Base-by-base conservation (phyloP, 37 sponge, comb jelly and placozoan genomes). In the Cladorhizidae sp. region DNA sequence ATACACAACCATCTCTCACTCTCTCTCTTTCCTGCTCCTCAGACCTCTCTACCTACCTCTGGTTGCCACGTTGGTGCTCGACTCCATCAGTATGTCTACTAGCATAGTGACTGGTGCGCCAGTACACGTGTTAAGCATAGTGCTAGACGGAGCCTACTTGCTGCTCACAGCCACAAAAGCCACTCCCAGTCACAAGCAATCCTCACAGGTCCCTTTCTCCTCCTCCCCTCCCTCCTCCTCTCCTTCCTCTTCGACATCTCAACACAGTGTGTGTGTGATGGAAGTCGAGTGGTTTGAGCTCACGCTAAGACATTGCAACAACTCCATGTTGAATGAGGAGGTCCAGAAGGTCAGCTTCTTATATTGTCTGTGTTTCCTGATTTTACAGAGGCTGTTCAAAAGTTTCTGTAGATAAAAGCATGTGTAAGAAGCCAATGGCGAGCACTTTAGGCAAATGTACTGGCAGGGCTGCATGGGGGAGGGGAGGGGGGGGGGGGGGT, bases 211-310 rank as follows among this genome's bases (percentile, higher is more conserved):
- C 7, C 52, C 33, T 2, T 15, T 6, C 26, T 57, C n/a, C 40
- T 31, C 59, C 25, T 45, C 14, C 21, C 20, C 26, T 56, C 20
- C 26, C 54, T 40, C 43, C 51, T 21, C 43, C 39, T 40, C 43
- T 3, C n/a, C 23, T 12, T 40, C 38, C 6, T 2, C 20, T 2
- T 11, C 21, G 37, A 1, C 36, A n/a, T 2, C 1, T 37, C 5
- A 5, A 20, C 45, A 40, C 43, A 74, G 74, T 74, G 90, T 95
- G 70, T 92, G 93, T 89, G 96, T 92, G 64, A 40, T 89, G 79
- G 96, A 95, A 40, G 72, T 92, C 57, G 93, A 88, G 8, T 73
- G 75, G 67, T 75, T 95, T 6, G 88, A 92, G 33, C 26, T 89
- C 57, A 74, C 83, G 1, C 74, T 95, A 1, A 83, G 88, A 39